Conservation (phyloP, 2,113 vertebrate genomes). For the Melanostigma gelatinosum region DNA sequence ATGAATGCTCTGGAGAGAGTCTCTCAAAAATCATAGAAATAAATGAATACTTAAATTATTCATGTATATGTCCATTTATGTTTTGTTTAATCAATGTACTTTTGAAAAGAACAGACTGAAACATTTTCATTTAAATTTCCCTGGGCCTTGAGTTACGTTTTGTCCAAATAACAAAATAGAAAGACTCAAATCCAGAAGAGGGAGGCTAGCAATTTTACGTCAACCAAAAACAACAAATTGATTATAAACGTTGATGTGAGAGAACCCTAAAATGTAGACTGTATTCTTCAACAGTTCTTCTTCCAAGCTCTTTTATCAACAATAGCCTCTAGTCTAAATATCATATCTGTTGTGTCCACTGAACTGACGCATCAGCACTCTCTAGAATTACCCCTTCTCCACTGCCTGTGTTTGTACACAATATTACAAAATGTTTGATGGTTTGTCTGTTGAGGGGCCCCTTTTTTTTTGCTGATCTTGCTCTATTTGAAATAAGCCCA, state of each 20-base stretch:
- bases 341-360: constrained; percentile 22
- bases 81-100: neutral
- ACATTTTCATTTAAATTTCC: neutral
- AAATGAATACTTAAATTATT: neutral
- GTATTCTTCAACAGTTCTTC: neutral
- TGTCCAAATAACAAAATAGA: neutral
- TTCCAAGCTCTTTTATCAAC: neutral
- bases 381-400: constrained; percentile 10
- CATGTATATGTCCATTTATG: neutral
- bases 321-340: constrained; percentile 1
- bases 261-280: neutral
- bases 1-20: neutral
- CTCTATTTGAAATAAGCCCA: constrained; percentile 39
- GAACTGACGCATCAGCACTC: constrained; percentile 30
- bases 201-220: neutral
- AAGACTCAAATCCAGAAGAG: neutral
- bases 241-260: neutral
- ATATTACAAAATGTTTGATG: constrained; percentile 30
- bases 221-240: neutral
- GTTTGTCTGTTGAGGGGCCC: constrained; percentile 11
- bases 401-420: constrained; percentile 3
- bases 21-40: neutral
- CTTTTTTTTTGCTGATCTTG: constrained; percentile 36
- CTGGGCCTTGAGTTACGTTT: neutral
- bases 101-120: neutral